A percentile compares a stretch with the other conserved stretches of the same genome.
These are phyloP conservation scores for Geotria australis DNA, from an alignment of 2,797 vertebrate species.

Conservation along the genomic window DNA sequence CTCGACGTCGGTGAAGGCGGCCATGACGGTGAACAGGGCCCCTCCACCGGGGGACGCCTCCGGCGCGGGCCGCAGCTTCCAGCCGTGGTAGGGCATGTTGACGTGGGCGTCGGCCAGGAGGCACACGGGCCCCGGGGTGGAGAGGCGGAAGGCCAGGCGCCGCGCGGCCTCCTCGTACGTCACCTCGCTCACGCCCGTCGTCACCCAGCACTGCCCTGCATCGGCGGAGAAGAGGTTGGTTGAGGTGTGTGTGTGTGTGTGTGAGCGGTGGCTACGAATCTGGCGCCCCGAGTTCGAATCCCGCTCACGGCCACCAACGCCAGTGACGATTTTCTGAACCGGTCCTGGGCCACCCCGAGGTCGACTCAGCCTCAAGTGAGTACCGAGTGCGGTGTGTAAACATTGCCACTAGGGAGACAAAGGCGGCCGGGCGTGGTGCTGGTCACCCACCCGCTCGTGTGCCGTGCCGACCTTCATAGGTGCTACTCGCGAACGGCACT, in stretches of 20 bases:
- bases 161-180: conserved; percentile 8
- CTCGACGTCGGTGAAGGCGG: conserved; percentile 18
- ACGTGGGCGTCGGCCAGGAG: conserved; percentile 32
- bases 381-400: no score
- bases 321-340: no score
- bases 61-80: conserved; percentile 30
- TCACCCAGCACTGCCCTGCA: conserved; percentile 33
- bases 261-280: neutral
- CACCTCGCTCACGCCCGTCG: conserved; percentile 18
- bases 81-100: conserved; percentile 42
- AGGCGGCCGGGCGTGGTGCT: no score
- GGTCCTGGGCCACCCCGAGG: no score
- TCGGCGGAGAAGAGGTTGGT: neutral
- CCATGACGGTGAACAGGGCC: conserved; percentile 16
- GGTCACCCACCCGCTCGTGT: no score
- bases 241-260: neutral
- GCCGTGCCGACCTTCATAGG: no score
- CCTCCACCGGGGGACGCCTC: conserved; percentile 10
- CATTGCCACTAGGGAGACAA: no score
- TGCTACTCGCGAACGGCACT: no score
- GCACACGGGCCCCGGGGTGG: conserved; percentile 19
- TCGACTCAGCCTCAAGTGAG: no score
- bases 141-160: conserved; percentile 25
- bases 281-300: neutral
- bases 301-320: no score